phyloP scores from a whole-genome alignment of 2,888 invertebrate genomes.

The Nemoura dubitans region DNA sequence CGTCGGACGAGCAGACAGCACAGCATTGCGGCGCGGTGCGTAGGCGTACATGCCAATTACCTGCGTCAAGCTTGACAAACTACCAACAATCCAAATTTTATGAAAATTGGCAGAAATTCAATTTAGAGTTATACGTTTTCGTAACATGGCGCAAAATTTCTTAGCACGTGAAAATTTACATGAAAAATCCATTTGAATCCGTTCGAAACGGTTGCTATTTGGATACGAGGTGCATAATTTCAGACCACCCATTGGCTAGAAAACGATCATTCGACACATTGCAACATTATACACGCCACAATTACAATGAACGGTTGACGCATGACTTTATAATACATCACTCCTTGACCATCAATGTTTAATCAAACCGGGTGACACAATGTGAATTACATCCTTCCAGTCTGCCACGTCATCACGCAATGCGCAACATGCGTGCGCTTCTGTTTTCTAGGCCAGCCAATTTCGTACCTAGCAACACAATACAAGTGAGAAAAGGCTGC shows the following conservation, averaged over 20 bases:
- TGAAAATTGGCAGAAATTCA: neutral
- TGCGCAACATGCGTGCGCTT: neutral
- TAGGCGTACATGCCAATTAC: neutral
- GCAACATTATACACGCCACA: neutral
- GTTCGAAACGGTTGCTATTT: neutral
- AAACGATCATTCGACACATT: neutral
- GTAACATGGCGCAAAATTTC: neutral
- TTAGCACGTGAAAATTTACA: neutral
- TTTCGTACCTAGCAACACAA: neutral
- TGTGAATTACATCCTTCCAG: neutral
- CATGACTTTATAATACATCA: neutral
- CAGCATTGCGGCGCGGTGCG: too few relatives aligned
- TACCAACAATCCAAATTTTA: neutral
- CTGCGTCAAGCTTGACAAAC: neutral
- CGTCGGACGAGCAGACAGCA: too few relatives aligned
- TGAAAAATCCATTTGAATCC: neutral
- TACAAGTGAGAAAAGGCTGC: neutral
- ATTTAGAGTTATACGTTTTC: constrained; percentile 1
- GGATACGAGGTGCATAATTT: neutral
- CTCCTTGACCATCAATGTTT: neutral
- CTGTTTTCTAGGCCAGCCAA: neutral
- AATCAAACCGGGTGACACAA: neutral
- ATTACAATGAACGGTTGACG: neutral
- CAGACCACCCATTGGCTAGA: neutral
- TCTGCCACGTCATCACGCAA: neutral